These are phyloP conservation scores for Listronotus bonariensis DNA, from an alignment of 1,140 invertebrate species.

Conservation along the genomic window DNA sequence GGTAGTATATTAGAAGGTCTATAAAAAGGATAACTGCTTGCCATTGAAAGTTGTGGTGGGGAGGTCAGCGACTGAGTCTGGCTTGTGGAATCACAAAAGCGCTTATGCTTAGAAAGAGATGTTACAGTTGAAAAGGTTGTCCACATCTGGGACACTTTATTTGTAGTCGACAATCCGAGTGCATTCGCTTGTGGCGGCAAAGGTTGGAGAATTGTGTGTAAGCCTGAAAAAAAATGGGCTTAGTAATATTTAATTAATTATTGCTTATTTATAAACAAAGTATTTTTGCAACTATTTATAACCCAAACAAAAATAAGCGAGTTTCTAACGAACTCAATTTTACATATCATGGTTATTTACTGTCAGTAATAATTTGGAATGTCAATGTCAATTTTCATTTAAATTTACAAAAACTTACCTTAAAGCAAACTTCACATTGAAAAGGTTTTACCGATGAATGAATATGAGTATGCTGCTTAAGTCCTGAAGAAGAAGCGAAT, in stretches of 20 bases:
- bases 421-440: slow-evolving; percentile 89
- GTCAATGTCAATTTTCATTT: background rate
- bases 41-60: slow-evolving; percentile 57
- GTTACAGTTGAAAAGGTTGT: slow-evolving; percentile 89
- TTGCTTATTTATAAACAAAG: no score
- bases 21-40: slow-evolving; percentile 70
- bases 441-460: slow-evolving; percentile 99
- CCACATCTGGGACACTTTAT: slow-evolving; percentile 92
- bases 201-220: slow-evolving; percentile 99
- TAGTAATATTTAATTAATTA: no score
- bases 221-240: slow-evolving; percentile 69
- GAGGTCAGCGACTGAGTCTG: slow-evolving; percentile 59
- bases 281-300: no score
- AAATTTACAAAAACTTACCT: slow-evolving; percentile 57
- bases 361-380: background rate
- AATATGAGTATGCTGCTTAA: slow-evolving; percentile 99
- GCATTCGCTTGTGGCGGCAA: slow-evolving; percentile 99
- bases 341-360: no score
- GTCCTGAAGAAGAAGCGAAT: slow-evolving; percentile 93
- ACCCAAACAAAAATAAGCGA: no score
- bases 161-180: slow-evolving; percentile 85
- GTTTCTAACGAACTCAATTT: no score
- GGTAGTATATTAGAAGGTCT: slow-evolving; percentile 56
- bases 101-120: slow-evolving; percentile 81
- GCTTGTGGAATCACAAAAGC: slow-evolving; percentile 76